These are phyloP conservation scores for Drosophila sucinea DNA, from an alignment of 1,140 invertebrate genomes.

Conservation along the genomic window DNA sequence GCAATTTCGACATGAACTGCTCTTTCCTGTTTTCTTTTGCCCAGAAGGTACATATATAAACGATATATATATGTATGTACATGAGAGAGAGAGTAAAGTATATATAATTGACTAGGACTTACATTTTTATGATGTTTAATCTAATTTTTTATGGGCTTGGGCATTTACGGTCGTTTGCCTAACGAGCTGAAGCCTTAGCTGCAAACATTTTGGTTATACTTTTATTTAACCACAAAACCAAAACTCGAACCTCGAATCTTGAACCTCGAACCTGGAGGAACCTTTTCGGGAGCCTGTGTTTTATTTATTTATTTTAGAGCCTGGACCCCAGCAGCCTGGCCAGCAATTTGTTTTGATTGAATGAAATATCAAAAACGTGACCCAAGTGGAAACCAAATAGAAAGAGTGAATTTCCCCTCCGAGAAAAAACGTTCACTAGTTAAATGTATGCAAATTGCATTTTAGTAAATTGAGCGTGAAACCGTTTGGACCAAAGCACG, in stretches of 20 bases:
- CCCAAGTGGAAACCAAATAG: constrained; percentile 55
- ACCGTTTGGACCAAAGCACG: constrained; percentile 61
- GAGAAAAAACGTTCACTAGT: constrained; percentile 18
- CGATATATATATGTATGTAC: neutral
- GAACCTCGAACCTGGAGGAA: neutral
- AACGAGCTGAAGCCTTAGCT: constrained; percentile 57
- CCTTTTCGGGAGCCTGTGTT: constrained; percentile 17
- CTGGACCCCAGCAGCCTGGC: constrained; percentile 13
- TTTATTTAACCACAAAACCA: constrained; percentile 14
- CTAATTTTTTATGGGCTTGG: constrained; percentile 62
- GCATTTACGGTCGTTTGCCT: constrained; percentile 65
- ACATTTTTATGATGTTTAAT: constrained; percentile 79
- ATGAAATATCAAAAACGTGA: constrained; percentile 82
- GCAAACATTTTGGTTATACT: constrained; percentile 15
- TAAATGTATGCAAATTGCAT: constrained; percentile 73
- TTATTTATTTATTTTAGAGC: constrained; percentile 76
- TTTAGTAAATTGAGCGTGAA: constrained; percentile 68
- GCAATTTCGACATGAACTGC: constrained; percentile 44
- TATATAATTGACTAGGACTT: constrained; percentile 68
- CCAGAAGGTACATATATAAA: neutral
- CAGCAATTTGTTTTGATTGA: constrained; percentile 81
- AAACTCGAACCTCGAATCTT: neutral
- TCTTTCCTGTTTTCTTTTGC: neutral
- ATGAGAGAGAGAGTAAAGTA: neutral
- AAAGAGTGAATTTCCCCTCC: constrained; percentile 33